Evolutionary conservation across 2,888 invertebrate species (phyloP).

Genomic region (Hirtodrosophila histrioides): DNA sequence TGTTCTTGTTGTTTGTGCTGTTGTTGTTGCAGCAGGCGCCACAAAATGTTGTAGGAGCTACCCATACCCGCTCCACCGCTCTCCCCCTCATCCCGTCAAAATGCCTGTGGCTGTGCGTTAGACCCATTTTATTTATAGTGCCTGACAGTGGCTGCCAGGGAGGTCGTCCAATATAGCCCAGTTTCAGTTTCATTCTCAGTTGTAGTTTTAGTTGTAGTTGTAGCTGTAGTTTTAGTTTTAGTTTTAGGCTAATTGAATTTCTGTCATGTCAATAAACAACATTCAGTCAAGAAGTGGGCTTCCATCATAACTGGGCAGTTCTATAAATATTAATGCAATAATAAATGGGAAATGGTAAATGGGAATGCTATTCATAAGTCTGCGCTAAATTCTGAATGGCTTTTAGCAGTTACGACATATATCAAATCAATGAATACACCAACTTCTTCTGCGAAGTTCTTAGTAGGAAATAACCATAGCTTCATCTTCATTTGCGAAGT

Average conservation of each 20-base stretch:
- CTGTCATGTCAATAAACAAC: constrained; percentile 65
- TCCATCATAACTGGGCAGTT: constrained; percentile 1
- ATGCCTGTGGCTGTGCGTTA: constrained; percentile 54
- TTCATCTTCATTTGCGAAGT: too few species aligned
- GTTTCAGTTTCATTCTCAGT: constrained; percentile 7
- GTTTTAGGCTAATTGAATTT: constrained; percentile 71
- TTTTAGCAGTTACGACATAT: too few species aligned
- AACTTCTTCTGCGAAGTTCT: too few species aligned
- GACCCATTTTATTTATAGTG: constrained; percentile 68
- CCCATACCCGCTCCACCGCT: neutral
- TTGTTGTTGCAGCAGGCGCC: constrained; percentile 59
- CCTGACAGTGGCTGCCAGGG: constrained; percentile 2
- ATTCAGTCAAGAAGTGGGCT: too few species aligned
- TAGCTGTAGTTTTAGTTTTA: constrained; percentile 32
- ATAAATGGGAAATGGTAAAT: neutral
- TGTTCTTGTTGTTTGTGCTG: constrained; percentile 26
- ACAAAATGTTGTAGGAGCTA: constrained; percentile 52
- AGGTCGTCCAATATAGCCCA: constrained; percentile 18
- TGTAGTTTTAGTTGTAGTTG: constrained; percentile 26
- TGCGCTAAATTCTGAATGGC: too few species aligned
- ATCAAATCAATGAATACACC: too few species aligned
- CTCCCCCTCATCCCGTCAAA: constrained; percentile 5
- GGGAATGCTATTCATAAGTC: too few species aligned
- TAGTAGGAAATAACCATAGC: too few species aligned
- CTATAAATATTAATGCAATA: constrained; percentile 9